Conservation (phyloP, 2,113 vertebrate species). For the Hystrix brachyura region DNA sequence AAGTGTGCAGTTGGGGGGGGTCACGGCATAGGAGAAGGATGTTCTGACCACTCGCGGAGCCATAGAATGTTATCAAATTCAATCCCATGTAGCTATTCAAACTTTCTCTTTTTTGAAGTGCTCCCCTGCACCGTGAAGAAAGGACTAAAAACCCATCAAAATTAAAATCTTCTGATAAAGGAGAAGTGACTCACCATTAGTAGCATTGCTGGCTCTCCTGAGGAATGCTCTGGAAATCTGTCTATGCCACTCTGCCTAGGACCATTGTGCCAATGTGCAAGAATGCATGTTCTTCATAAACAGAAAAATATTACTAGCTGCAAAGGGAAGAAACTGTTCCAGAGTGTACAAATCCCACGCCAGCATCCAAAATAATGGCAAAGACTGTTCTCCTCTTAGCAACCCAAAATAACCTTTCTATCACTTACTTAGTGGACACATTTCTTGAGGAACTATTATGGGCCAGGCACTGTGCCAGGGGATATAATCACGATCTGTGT, state of each 20-base stretch:
- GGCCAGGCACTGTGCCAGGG: background rate
- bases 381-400: slow-evolving; percentile 75
- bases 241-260: slow-evolving; percentile 32
- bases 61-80: background rate
- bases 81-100: slow-evolving; percentile 13
- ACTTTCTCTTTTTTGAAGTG: slow-evolving; percentile 50
- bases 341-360: slow-evolving; percentile 77
- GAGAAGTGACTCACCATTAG: slow-evolving; percentile 75
- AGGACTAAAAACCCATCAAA: slow-evolving; percentile 53
- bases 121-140: background rate
- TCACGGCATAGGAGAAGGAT: background rate
- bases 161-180: slow-evolving; percentile 60
- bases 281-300: slow-evolving; percentile 73
- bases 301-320: slow-evolving; percentile 69
- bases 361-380: slow-evolving; percentile 73
- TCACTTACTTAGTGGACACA: slow-evolving; percentile 56
- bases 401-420: slow-evolving; percentile 68
- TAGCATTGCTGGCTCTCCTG: slow-evolving; percentile 38
- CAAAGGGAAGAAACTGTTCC: slow-evolving; percentile 81
- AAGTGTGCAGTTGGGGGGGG: background rate
- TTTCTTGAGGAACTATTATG: slow-evolving; percentile 69
- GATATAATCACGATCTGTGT: slow-evolving; percentile 10
- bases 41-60: background rate
- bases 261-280: slow-evolving; percentile 52
- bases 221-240: slow-evolving; percentile 21